Evolutionary conservation across 2,797 vertebrate genomes (phyloP), one percentile per base, ranked within the genome.

Genomic region (Sebastes hopkinsi): DNA sequence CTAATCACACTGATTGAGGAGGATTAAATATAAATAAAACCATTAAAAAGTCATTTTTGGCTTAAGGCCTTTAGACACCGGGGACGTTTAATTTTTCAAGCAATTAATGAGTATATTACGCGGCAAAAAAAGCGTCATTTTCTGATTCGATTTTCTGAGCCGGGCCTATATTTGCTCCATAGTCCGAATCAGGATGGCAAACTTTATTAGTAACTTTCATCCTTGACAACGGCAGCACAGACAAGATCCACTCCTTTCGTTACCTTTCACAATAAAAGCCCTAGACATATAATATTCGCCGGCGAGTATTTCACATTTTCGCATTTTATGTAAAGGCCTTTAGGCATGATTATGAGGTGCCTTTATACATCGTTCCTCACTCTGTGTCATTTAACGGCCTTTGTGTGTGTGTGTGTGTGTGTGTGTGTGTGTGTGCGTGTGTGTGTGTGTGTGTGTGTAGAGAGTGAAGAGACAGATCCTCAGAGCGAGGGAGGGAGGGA

Each of bases 391-490:
- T 42, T 42, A 42, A 42, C 46, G 0, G 46, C 18, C 16, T 72
- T 12, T 55, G 52, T 64, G 46, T 18, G 16, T 50, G 46, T 52
- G 50, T 81, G 61, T 76, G 77, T 81, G 76, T 71, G 50, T 75
- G 16, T 3, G 14, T 2, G 42, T 50, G 16, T 80, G 61, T 71
- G 46, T 79, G 32, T 1, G 46, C 77, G 32, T 1, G 30, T 3
- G 32, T 32, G 30, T 34, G 32, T 34, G 32, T 10, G 30, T 80
- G 61, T 78, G 77, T 84, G 76, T 72, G 50, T 80, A 82, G 88
- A 89, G 91, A 89, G 83, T 87, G 85, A 90, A 85, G 67, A 89
- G 81, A 69, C 85, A 62, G 75, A 70, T 75, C 70, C 42, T 67
- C 8, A 69, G 64, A 62, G 65, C 20, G 52, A 67, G 80, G 30